These are phyloP conservation scores for Vulpes vulpes DNA, from an alignment of 2,113 vertebrate species.

Conservation along the genomic window DNA sequence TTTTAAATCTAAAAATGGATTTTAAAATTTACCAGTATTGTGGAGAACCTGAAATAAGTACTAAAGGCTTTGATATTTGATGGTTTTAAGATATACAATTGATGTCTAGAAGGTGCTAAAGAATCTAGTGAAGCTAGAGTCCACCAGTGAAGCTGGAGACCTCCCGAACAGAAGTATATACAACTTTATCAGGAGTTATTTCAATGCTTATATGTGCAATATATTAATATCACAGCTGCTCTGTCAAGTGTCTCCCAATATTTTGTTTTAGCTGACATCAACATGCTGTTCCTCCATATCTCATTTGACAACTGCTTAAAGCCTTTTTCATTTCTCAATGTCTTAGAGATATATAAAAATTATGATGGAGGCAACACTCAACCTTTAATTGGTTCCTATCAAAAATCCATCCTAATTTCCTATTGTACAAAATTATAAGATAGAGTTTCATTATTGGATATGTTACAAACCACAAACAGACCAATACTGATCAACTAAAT, in stretches of 20 bases:
- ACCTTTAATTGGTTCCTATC: not conserved
- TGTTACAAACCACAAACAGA: not conserved
- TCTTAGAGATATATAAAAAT: constrained; percentile 31
- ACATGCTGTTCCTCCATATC: not conserved
- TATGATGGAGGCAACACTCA: not conserved
- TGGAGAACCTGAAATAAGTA: not conserved
- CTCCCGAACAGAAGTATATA: not conserved
- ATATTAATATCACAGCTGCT: not conserved
- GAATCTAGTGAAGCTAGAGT: not conserved
- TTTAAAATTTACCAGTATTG: constrained; percentile 24
- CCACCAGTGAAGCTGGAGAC: not conserved
- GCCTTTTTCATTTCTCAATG: not conserved
- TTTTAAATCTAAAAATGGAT: not conserved
- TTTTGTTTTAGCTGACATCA: constrained; percentile 22
- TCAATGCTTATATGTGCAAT: not conserved
- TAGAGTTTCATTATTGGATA: constrained; percentile 30
- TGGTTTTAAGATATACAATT: not conserved
- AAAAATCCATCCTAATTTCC: not conserved
- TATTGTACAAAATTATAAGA: not conserved
- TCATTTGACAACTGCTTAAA: constrained; percentile 14
- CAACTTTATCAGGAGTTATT: constrained; percentile 9
- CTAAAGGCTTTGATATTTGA: constrained; percentile 44
- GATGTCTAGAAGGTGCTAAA: not conserved
- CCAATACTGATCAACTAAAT: not conserved
- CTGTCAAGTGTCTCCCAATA: not conserved